Conservation (phyloP, 2,797 vertebrate genomes). For the Alcedo atthis region DNA sequence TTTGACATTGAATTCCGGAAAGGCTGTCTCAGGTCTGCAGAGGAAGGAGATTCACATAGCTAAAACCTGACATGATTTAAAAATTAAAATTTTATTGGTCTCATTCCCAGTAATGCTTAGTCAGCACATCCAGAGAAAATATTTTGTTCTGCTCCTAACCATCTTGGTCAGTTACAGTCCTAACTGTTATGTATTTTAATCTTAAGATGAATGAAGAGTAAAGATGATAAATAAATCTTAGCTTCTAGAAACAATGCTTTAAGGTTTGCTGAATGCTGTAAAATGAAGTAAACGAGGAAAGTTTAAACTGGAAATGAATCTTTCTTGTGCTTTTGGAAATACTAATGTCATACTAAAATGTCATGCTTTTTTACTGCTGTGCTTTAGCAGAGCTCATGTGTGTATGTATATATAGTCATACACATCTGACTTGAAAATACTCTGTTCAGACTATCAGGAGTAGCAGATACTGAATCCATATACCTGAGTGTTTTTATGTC, state of each 20-base stretch:
- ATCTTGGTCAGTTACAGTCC: not conserved
- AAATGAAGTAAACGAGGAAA: not conserved
- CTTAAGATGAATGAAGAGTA: not conserved
- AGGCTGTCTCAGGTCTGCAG: not conserved
- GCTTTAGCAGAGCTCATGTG: not conserved
- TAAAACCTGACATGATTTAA: not conserved
- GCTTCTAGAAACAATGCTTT: not conserved
- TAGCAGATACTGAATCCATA: not conserved
- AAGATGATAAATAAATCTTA: not conserved
- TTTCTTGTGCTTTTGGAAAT: not conserved
- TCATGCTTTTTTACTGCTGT: not conserved
- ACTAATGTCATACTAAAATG: not conserved
- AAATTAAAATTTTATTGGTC: not conserved
- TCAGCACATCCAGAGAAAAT: not conserved
- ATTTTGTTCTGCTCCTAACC: not conserved
- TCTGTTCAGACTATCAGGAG: not conserved
- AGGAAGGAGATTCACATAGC: not conserved
- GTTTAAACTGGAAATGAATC: not conserved
- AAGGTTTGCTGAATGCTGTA: not conserved
- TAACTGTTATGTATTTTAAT: not conserved
- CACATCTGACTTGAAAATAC: not conserved
- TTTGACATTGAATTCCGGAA: not conserved
- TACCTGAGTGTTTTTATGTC: not conserved
- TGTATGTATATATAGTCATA: accelerated
- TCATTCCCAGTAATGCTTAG: not conserved